Percentiles rank a stretch among this genome's conserved stretches.
These are phyloP conservation scores for Lepus timidus DNA, from an alignment of 2,113 vertebrate genomes.

Conservation along the genomic window DNA sequence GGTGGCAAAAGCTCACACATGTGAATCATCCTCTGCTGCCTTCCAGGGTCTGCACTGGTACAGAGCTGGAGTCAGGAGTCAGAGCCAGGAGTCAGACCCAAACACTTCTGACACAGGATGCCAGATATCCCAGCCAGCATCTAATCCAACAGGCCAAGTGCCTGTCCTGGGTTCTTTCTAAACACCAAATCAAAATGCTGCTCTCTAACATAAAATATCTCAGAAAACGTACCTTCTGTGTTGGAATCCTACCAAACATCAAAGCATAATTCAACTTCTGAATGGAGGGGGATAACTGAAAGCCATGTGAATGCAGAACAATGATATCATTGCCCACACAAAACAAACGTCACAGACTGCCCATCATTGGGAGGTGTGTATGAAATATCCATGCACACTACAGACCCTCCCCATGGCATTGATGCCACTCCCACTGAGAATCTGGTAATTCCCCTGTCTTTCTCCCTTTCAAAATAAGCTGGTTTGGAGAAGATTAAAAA, in stretches of 20 bases:
- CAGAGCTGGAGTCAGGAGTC: too few relatives aligned
- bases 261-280: background rate
- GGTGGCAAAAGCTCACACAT: too few relatives aligned
- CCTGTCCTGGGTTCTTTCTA: background rate
- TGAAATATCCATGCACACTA: background rate
- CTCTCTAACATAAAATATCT: slow-evolving; percentile 17
- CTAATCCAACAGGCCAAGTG: too few relatives aligned
- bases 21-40: too few relatives aligned
- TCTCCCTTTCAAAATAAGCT: background rate
- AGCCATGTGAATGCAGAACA: background rate
- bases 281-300: background rate
- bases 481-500: background rate
- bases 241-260: background rate
- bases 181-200: slow-evolving; percentile 25
- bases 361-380: background rate
- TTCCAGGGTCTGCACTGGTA: too few relatives aligned
- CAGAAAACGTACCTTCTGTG: background rate
- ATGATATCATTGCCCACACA: background rate
- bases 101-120: too few relatives aligned
- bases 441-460: background rate
- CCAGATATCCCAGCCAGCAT: too few relatives aligned
- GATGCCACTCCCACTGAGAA: background rate
- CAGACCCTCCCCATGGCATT: background rate
- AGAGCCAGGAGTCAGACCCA: too few relatives aligned
- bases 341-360: background rate